These are phyloP conservation scores for Labrus mixtus DNA, from an alignment of 2,113 vertebrate species.

Conservation along the genomic window DNA sequence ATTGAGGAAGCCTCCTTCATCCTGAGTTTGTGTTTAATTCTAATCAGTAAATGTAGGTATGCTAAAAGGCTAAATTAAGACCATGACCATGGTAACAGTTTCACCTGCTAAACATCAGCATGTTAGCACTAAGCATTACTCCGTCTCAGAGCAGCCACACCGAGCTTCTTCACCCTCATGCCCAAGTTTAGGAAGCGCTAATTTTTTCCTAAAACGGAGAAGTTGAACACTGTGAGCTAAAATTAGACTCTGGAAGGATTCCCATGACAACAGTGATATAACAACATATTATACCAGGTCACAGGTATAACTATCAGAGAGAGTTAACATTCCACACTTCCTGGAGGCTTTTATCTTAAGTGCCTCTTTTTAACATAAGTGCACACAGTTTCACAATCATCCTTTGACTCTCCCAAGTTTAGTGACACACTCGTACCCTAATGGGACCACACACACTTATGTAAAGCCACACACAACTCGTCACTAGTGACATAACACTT, in stretches of 20 bases:
- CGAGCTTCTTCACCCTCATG: not conserved
- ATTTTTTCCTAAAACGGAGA: not conserved
- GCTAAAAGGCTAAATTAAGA: too few species aligned
- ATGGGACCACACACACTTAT: conserved; percentile 1
- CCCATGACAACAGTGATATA: not conserved
- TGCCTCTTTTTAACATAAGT: not conserved
- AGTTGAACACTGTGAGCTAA: not conserved
- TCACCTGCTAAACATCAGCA: too few species aligned
- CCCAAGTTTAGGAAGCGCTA: not conserved
- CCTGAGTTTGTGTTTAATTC: too few species aligned
- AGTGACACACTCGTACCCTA: not conserved
- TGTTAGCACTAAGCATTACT: not conserved
- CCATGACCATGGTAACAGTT: too few species aligned
- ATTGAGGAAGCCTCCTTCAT: too few species aligned
- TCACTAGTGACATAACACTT: conserved; percentile 16
- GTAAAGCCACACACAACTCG: conserved; percentile 1
- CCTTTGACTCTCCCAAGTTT: not conserved
- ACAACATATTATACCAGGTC: not conserved
- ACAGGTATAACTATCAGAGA: not conserved
- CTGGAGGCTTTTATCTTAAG: conserved; percentile 5
- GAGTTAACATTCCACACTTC: conserved; percentile 9
- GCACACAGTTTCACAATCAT: not conserved
- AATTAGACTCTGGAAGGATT: not conserved
- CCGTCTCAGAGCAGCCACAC: too few species aligned
- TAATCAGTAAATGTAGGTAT: too few species aligned